Evolutionary conservation across 2,888 invertebrate genomes (phyloP).

Genomic region (Aspidiotus rigidus): DNA sequence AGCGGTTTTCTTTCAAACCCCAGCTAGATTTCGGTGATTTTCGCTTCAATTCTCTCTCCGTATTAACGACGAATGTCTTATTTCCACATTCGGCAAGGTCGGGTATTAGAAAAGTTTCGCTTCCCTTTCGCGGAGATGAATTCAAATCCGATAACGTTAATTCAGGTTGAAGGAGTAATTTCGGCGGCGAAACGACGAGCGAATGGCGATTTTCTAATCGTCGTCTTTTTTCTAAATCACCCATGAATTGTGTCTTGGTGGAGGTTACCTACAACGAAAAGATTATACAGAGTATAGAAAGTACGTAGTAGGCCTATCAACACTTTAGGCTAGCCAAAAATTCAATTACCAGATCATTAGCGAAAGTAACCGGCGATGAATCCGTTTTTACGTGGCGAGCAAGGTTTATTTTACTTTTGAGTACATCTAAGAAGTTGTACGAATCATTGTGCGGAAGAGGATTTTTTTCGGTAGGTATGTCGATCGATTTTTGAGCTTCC

Average conservation of each 20-base stretch:
- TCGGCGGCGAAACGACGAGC: too few relatives aligned
- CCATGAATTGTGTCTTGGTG: too few relatives aligned
- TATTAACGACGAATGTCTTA: conserved; percentile 5
- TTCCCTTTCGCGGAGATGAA: conserved; percentile 5
- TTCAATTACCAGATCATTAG: too few relatives aligned
- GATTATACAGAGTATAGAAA: too few relatives aligned
- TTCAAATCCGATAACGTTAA: conserved; percentile 9
- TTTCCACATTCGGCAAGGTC: background rate
- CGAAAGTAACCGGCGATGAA: background rate
- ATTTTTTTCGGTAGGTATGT: background rate
- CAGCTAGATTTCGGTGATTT: background rate
- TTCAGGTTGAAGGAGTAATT: background rate
- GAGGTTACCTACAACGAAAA: too few relatives aligned
- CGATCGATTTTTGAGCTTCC: too few relatives aligned
- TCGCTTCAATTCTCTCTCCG: background rate
- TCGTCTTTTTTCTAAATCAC: too few relatives aligned
- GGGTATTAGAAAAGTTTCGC: background rate
- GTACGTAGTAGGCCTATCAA: too few relatives aligned
- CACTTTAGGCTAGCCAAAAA: too few relatives aligned
- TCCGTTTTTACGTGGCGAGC: background rate
- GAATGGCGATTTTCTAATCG: too few relatives aligned
- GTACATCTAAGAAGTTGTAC: conserved; percentile 18
- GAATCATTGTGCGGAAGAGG: conserved; percentile 8
- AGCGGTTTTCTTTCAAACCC: background rate
- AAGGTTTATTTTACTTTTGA: conserved; percentile 24